Evolutionary conservation across 2,888 invertebrate genomes (phyloP), one percentile per base, ranked within the genome.

Genomic region (Archaeoteleia sp.): DNA sequence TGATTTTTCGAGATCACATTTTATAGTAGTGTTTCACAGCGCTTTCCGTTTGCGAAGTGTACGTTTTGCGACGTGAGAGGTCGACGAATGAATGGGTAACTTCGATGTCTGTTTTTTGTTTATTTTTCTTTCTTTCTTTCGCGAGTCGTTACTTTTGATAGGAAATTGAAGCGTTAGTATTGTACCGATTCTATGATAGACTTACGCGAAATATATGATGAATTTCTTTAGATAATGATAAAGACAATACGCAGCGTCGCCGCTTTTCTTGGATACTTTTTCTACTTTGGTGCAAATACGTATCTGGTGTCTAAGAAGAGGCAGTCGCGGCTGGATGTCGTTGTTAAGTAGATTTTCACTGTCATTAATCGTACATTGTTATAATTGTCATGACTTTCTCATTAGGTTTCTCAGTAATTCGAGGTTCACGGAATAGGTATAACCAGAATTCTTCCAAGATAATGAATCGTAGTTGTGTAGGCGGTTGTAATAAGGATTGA

Each of bases 401-500:
- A 20, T 43, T 54, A 58, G 25, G 32, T 63, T 45, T 57, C 27
- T 39, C 27, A 34, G 43, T 48, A 55, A 63, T 45, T 48, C 40
- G 60, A 27, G 60, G 55, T 57, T 67, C 68, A 71, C 70, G 63
- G 67, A 72, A 62, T 72, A 72, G 67, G 51, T 70, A 66, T 55
- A 73, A 74, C 65, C 55, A 60, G 69, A 74, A 69, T 74, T 77
- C 78, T 78, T 78, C 77, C 75, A 74, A 58, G 27, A 54, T 62
- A 32, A 40, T 13, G 42, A 30, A 13, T 35, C 37, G 29, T 66
- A 60, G 57, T 25, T 58, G 14, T 40, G 25, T 27, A 46, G 32
- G 46, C 6, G n/a, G 54, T 30, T 43, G 42, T n/a, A n/a, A 32
- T 54, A 60, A 61, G 35, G 15, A 43, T 61, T 61, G 13, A 17